Conservation (phyloP, 2,797 vertebrate genomes). For the Enteromius mattozi region DNA sequence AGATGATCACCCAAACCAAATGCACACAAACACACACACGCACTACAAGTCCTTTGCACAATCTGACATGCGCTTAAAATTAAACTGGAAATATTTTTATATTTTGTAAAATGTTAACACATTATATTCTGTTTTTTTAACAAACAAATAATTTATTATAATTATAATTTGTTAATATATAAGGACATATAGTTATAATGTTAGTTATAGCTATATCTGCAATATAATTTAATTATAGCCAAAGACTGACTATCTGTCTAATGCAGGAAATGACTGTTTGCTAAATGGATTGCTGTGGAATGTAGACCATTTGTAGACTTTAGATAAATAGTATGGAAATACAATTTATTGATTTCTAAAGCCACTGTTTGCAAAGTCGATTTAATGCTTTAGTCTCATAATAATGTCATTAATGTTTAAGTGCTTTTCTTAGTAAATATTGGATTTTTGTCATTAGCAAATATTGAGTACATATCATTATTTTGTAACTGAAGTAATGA, state of each 20-base stretch:
- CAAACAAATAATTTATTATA: too few species aligned
- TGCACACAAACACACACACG: too few species aligned
- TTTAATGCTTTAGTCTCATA: not conserved
- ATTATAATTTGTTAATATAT: too few species aligned
- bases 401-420: not conserved
- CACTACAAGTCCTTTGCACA: too few species aligned
- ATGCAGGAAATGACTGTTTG: not conserved
- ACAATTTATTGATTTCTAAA: not conserved
- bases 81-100: too few species aligned
- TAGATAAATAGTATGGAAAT: not conserved
- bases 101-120: too few species aligned
- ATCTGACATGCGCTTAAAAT: too few species aligned
- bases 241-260: not conserved
- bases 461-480: not conserved
- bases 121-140: too few species aligned
- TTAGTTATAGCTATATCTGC: too few species aligned
- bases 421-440: slow-evolving; percentile 4
- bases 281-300: not conserved
- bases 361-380: not conserved
- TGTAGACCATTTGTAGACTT: not conserved
- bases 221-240: too few species aligned
- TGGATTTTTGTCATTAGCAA: not conserved
- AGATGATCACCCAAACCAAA: too few species aligned
- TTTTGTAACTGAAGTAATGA: not conserved
- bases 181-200: too few species aligned